Percentiles rank a stretch among this genome's conserved stretches.
Evolutionary conservation across 2,888 invertebrate genomes (phyloP).

Genomic region (Stenichneumon culpator): DNA sequence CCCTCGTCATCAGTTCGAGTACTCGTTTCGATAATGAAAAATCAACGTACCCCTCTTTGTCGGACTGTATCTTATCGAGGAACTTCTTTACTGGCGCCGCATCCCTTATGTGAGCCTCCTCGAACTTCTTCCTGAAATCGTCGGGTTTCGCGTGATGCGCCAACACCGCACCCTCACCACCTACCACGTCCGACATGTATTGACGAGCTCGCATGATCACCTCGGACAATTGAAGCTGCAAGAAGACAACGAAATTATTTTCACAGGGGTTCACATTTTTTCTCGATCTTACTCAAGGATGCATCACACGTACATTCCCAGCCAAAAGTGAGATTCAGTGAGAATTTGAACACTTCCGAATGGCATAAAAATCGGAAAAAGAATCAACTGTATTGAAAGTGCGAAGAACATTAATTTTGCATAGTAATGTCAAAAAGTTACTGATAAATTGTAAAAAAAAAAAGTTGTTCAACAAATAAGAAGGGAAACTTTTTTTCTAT

Average conservation of each 20-base stretch:
- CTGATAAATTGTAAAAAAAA: too few species aligned
- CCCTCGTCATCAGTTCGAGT: slow-evolving; percentile 20
- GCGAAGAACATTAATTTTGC: too few species aligned
- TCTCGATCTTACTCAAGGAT: background rate
- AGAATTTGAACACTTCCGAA: too few species aligned
- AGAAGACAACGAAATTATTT: slow-evolving; percentile 22
- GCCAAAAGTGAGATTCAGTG: too few species aligned
- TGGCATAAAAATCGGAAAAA: too few species aligned
- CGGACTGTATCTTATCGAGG: slow-evolving; percentile 96
- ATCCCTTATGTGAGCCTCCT: slow-evolving; percentile 89
- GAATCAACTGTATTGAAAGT: too few species aligned
- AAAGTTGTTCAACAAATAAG: too few species aligned
- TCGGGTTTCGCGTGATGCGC: slow-evolving; percentile 95
- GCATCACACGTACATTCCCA: too few species aligned
- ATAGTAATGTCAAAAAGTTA: too few species aligned
- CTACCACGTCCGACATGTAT: slow-evolving; percentile 97
- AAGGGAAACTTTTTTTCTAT: too few species aligned
- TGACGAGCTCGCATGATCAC: slow-evolving; percentile 98
- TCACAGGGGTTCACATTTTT: background rate
- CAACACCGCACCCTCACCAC: slow-evolving; percentile 94
- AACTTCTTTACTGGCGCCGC: slow-evolving; percentile 95
- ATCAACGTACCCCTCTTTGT: slow-evolving; percentile 94
- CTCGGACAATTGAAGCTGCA: slow-evolving; percentile 97
- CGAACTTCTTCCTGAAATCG: slow-evolving; percentile 94
- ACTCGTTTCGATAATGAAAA: slow-evolving; percentile 39